phyloP scores from a whole-genome alignment of 2,113 vertebrate species.

The Falco punctatus region DNA sequence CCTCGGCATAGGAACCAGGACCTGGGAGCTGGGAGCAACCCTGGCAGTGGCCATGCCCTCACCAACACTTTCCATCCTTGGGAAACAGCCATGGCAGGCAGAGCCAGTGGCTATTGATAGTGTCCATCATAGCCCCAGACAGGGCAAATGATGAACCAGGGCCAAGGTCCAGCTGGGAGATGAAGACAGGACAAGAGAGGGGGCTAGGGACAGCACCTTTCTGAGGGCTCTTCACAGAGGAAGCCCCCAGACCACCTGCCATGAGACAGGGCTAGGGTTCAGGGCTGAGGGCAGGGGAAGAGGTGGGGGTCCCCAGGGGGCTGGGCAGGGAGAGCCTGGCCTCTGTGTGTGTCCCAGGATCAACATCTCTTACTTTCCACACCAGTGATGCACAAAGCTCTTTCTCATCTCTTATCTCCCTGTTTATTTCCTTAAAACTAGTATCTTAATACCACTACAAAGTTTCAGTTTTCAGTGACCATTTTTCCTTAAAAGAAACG shows the following conservation, averaged over 20 bases:
- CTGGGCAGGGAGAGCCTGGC: neutral
- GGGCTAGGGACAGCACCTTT: neutral
- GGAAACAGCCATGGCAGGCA: neutral
- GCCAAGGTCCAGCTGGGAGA: neutral
- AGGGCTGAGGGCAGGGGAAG: neutral
- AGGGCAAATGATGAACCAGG: accelerated
- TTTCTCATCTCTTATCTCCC: neutral
- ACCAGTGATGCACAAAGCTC: neutral
- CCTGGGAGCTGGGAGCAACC: neutral
- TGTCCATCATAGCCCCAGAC: neutral
- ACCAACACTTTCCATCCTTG: accelerated
- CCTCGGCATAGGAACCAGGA: neutral
- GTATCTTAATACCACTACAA: neutral
- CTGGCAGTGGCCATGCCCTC: neutral
- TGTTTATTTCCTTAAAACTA: neutral
- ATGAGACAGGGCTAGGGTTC: accelerated
- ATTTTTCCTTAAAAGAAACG: neutral
- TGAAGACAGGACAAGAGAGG: accelerated
- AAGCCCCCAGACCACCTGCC: neutral
- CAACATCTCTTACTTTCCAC: neutral
- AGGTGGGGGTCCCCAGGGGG: neutral
- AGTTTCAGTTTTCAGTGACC: accelerated
- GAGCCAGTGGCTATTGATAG: neutral
- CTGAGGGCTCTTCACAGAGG: neutral
- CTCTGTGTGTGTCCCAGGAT: neutral